Evolutionary conservation across 2,888 invertebrate genomes (phyloP), one percentile per base, ranked within the genome.

Genomic region (Tubulanus polymorphus): DNA sequence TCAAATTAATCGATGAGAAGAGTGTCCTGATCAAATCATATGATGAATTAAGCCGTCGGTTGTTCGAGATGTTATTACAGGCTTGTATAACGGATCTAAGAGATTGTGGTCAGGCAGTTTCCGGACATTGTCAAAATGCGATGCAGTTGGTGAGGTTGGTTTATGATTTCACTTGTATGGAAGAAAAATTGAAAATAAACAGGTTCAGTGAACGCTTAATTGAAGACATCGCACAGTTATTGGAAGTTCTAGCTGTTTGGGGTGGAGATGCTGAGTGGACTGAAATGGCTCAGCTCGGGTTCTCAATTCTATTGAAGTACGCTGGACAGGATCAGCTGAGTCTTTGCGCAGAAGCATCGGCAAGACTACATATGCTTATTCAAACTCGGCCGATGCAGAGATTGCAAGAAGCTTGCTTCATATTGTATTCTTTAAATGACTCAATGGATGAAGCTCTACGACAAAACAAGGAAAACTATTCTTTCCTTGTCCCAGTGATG

Each of bases 401-500:
- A 64, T 80, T 82, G 3, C 80, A 83, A 18, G 85, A 85, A 72
- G 80, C 84, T 27, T 83, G 84, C 2, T 85, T 82, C 67, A 70
- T 85, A 46, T 68, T 78, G 53, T 73, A 72, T 5, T 64, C 68
- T 51, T 65, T 79, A 3, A 69, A 78, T 55, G 59, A 60, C 27
- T 68, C 74, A 37, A 67, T 78, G 18, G 54, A 63, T 20, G 62
- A 64, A 28, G 70, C 75, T 15, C 60, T 74, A 1, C 53, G 63
- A 51, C 72, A 65, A 3, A 65, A 71, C 46, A 66, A 69, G 8
- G 85, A 85, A 62, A 84, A 84, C 64, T 85, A 85, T 70, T 83
- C 84, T 2, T 85, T 84, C 67, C 71, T 85, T 26, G 83, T 85
- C 72, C 85, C 85, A 1, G 83, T 85, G 15, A 79, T 86, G 79